Evolutionary conservation across 2,888 invertebrate genomes (phyloP).

Genomic region (Melinaea menophilus): DNA sequence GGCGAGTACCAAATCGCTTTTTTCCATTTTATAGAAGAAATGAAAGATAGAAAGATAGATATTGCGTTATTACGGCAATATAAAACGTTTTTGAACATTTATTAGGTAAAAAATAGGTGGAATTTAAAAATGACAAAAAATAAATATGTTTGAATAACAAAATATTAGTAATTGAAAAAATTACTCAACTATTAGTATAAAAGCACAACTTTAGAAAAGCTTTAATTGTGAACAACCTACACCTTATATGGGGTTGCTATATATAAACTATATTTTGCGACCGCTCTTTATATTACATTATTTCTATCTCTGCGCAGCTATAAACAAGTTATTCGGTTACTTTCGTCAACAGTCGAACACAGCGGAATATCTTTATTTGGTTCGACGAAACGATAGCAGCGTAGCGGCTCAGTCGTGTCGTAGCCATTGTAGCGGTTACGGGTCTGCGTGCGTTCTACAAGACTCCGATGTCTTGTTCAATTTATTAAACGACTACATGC

Average conservation of each 20-base stretch:
- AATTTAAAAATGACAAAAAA: no score
- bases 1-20: background rate
- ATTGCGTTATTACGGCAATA: no score
- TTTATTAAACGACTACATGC: background rate
- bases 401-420: constrained; percentile 68
- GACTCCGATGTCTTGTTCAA: constrained; percentile 16
- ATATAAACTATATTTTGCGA: constrained; percentile 10
- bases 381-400: constrained; percentile 46
- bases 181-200: no score
- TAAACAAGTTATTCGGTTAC: constrained; percentile 60
- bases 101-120: background rate
- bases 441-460: constrained; percentile 30
- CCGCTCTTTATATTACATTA: constrained; percentile 23
- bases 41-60: background rate
- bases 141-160: background rate
- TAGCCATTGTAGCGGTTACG: constrained; percentile 50
- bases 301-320: constrained; percentile 31
- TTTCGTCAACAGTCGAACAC: constrained; percentile 53
- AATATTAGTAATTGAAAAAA: no score
- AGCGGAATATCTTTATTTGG: constrained; percentile 51
- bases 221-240: background rate
- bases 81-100: background rate
- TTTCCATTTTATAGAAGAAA: background rate
- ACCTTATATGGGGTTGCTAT: constrained; percentile 6
- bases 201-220: background rate